phyloP scores from a whole-genome alignment of 2,888 invertebrate genomes.

The Tetheella fluctuosa region DNA sequence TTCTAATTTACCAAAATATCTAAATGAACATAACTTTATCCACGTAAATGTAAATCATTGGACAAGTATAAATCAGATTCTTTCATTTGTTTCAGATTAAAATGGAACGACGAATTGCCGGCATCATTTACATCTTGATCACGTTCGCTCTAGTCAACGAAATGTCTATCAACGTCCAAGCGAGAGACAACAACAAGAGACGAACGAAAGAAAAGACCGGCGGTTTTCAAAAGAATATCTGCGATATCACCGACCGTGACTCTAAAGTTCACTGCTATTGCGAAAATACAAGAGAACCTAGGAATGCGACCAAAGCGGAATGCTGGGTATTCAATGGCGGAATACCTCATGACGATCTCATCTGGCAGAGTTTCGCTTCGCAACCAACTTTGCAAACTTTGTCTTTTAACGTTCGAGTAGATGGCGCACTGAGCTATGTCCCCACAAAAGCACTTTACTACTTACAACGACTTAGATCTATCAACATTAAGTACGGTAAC shows the following conservation, averaged over 20 bases:
- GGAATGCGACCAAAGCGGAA: conserved; percentile 88
- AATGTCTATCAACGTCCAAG: conserved; percentile 77
- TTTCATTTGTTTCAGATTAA: conserved; percentile 76
- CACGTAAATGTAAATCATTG: neutral
- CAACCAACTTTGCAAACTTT: conserved; percentile 89
- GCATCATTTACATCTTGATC: conserved; percentile 72
- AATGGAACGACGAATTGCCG: conserved; percentile 73
- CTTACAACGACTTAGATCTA: conserved; percentile 86
- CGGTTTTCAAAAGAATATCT: conserved; percentile 83
- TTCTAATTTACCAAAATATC: too few relatives aligned
- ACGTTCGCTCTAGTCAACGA: conserved; percentile 76
- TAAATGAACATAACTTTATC: neutral
- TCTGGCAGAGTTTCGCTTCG: conserved; percentile 90
- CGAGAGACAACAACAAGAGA: conserved; percentile 73
- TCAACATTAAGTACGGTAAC: conserved; percentile 89
- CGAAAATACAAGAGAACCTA: conserved; percentile 79
- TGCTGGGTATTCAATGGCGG: conserved; percentile 90
- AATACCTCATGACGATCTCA: conserved; percentile 87
- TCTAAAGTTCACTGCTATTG: conserved; percentile 88
- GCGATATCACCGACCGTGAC: conserved; percentile 81
- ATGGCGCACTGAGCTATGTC: conserved; percentile 87
- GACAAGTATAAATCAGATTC: conserved; percentile 33
- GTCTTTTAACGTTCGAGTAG: conserved; percentile 88
- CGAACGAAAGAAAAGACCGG: conserved; percentile 76
- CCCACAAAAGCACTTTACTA: conserved; percentile 88